Base-by-base conservation (phyloP, 1,140 invertebrate species). In the Scaptomyza graminum region DNA sequence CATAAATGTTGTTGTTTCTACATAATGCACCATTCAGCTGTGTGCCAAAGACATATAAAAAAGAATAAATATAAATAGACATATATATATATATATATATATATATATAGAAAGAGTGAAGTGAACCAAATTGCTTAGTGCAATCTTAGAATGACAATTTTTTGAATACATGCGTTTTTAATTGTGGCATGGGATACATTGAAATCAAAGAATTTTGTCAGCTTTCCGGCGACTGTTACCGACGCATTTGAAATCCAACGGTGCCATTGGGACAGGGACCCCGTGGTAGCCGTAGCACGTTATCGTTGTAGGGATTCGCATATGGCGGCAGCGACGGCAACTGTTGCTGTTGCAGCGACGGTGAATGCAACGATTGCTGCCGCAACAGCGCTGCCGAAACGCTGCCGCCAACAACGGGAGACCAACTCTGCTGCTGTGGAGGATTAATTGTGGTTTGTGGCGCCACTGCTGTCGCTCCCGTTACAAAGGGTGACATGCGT, bases 221-320 rank as follows among this genome's bases (percentile, higher is more conserved):
- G 77, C 39, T 50, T 37, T 22, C 22, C 34, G 62, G 47, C 68
- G 41, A 50, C 78, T 89, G 93, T 93, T 94, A 94, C 93, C 93
- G 93, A 66, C 92, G 90, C 78, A 92, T 78, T 74, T 92, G 87
- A 74, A 94, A 94, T 44, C 93, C 93, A 89, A 93, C 93, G 28
- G 93, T 93, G 18, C 93, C 93, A 68, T 94, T 93, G 3, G 93
- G 93, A 3, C 93, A 93, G 56, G 93, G 93, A 11, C 93, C 93
- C 52, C 92, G 81, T 3, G 93, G 93, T 28, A 93, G 85, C 37
- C 93, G 85, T 63, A 94, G 92, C 13, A 94, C 90, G 34, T 92
- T 92, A n/a, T 94, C 93, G 34, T 92, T 93, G 1, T 92, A 77
- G 1, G 64, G 59, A 77, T 79, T 57, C n/a, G 54, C 50, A 50